Conservation (phyloP, 2,113 vertebrate genomes). For the Alces alces region DNA sequence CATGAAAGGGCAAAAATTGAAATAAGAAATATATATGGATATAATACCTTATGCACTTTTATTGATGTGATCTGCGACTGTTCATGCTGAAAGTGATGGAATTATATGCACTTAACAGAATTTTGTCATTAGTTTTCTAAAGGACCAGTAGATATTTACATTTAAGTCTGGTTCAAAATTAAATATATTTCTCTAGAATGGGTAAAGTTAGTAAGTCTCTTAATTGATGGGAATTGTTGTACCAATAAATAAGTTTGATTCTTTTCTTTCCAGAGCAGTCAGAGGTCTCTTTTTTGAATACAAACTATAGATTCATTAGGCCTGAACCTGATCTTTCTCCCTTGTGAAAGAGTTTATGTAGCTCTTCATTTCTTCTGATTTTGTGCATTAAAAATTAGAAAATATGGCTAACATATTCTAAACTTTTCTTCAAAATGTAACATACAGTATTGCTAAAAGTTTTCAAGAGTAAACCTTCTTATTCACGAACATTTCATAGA, state of each 20-base stretch:
- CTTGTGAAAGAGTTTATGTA: background rate
- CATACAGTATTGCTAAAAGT: background rate
- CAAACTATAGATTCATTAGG: background rate
- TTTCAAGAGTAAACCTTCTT: background rate
- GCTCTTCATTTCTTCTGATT: background rate
- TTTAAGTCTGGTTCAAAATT: background rate
- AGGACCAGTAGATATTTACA: background rate
- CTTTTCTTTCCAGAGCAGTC: background rate
- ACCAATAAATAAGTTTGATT: background rate
- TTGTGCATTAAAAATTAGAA: background rate
- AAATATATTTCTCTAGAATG: background rate
- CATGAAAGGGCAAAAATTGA: background rate
- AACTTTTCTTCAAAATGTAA: background rate
- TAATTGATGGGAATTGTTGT: background rate
- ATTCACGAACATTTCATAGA: background rate
- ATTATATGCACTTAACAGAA: background rate
- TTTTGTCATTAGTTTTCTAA: background rate
- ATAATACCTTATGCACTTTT: background rate
- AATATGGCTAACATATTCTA: background rate
- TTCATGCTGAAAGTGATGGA: background rate
- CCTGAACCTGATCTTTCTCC: background rate
- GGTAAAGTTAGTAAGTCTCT: background rate
- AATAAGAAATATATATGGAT: background rate
- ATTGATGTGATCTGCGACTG: background rate
- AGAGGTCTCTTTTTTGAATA: background rate